phyloP scores from a whole-genome alignment of 2,888 invertebrate species.

The Volucella zonaria region DNA sequence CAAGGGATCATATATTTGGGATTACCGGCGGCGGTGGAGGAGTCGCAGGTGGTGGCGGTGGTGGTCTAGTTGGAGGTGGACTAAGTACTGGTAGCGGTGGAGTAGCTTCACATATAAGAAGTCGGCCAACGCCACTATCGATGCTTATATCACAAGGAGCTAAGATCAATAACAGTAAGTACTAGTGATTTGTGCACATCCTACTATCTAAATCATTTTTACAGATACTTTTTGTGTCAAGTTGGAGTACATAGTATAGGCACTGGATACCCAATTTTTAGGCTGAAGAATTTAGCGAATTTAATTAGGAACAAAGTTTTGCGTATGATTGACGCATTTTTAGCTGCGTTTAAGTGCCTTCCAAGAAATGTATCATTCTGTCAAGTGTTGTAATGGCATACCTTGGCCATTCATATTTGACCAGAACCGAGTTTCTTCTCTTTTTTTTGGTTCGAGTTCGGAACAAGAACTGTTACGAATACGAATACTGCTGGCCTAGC shows the following conservation, averaged over 20 bases:
- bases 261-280: not conserved
- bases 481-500: not conserved
- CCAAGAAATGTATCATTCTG: slow-evolving; percentile 53
- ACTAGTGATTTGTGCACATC: slow-evolving; percentile 6
- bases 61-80: slow-evolving; percentile 52
- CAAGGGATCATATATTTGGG: slow-evolving; percentile 89
- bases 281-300: too few species aligned
- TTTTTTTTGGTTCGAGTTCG: slow-evolving; percentile 10
- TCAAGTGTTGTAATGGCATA: slow-evolving; percentile 48
- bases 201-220: not conserved
- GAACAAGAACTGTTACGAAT: slow-evolving; percentile 41
- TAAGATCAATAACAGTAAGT: slow-evolving; percentile 90
- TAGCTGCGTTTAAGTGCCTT: not conserved
- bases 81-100: slow-evolving; percentile 56
- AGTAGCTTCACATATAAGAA: slow-evolving; percentile 76
- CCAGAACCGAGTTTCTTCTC: slow-evolving; percentile 48
- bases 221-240: not conserved
- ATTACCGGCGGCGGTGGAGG: slow-evolving; percentile 80
- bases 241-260: not conserved
- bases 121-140: slow-evolving; percentile 87
- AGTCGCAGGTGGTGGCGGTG: slow-evolving; percentile 74
- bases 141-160: slow-evolving; percentile 92
- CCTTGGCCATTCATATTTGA: slow-evolving; percentile 41
- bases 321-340: too few species aligned
- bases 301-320: too few species aligned